Base-by-base conservation (phyloP, 2,113 vertebrate genomes). In the Sialia sialis region DNA sequence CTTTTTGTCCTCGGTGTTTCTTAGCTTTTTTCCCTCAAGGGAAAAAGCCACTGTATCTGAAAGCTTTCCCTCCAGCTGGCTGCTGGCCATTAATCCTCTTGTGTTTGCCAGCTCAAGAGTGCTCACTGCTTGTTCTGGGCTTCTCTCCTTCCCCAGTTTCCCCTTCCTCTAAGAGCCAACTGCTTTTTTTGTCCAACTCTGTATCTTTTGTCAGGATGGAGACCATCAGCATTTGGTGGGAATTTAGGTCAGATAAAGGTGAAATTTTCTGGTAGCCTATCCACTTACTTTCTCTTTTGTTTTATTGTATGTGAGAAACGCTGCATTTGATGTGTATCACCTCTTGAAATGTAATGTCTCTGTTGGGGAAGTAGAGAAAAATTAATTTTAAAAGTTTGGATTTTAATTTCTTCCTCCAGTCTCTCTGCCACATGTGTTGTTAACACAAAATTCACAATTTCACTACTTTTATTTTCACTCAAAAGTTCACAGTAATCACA, bases 41-140 rank as follows among this genome's bases (percentile, higher is more conserved):
- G 88, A 88, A 84, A 92, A 91, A 95, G 77, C 58, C 92, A 77
- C 84, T 34, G 82, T 48, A 93, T 90, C 75, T 94, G 91, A 88
- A 90, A 96, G 87, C 82, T 85, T 67, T 89, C 60, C 87, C 95
- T 92, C 92, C 78, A 94, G 80, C 84, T 93, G 95, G 89, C 94
- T 80, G 90, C 95, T 92, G 56, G 88, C 94, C 95, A 93, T 87
- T 88, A 95, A 92, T 85, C 88, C 94, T 90, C 95, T 91, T 91
- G 87, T 95, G 86, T 76, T 63, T 83, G 64, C 90, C 75, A 92
- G 89, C 82, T 96, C 92, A 90, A 73, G 89, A 96, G 89, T 49
- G 76, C 93, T 94, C 55, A 6, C 89, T 79, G 43, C 92, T 93
- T 60, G 69, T 85, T 58, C 93, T 87, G 68, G 70, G 60, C 68